Evolutionary conservation across 2,888 invertebrate genomes (phyloP), one percentile per base, ranked within the genome.

Genomic region (Polydrusus pterygomalis): DNA sequence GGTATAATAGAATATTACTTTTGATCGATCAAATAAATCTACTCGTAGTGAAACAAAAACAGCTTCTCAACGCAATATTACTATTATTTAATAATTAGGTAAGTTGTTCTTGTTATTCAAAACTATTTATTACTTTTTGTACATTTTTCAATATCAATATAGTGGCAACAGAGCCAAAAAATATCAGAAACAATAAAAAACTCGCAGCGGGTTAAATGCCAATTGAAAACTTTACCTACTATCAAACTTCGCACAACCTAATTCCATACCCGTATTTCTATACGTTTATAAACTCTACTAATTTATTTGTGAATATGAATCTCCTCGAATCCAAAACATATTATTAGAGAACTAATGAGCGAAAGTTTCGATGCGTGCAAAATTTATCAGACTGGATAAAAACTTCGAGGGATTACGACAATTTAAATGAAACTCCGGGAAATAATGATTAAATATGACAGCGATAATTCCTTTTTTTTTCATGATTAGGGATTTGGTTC

Each of bases 311-410:
- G 15, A 56, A 34, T 38, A 38, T 11, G 8, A 11, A 15, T 15
- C 17, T 15, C 58, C 17, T 17, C 9, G 13, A 60, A 60, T 60
- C 34, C 58, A 38, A 18, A 38, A 38, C 40, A 60, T 18, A 11
- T 60, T 38, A 56, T 38, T 54, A 13, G 13, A 9, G n/a, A 25
- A 56, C 34, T 56, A 56, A 56, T 34, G 18, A 60, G 38, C 58
- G 34, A 38, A 60, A 60, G 58, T 60, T 60, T 38, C 38, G 58
- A 15, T 38, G 18, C 17, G 58, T 60, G 38, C 58, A 18, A 17
- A n/a, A 60, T 60, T 60, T 25, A 54, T 54, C 25, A 17, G 15
- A 9, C 38, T 38, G 38, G 58, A 38, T 60, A 60, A 60, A 60
- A 17, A 34, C 9, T 34, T 34, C 25, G 15, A 1, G 13, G 54